Base-by-base conservation (phyloP, 2,888 invertebrate genomes). In the Lasioglossum morio region DNA sequence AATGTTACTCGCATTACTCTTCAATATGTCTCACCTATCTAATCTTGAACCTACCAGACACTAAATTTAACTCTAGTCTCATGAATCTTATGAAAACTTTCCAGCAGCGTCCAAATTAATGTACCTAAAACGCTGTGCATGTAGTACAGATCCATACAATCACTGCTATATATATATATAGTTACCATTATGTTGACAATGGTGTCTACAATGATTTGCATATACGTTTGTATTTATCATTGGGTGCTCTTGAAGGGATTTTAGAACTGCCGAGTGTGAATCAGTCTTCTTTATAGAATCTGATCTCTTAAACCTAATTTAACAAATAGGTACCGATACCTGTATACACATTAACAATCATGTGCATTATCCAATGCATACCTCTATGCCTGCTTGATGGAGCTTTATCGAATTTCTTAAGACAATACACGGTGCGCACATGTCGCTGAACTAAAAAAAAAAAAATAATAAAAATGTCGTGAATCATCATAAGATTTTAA, bases 1-100 rank as follows among this genome's bases (percentile, higher is more conserved):
- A 57, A 70, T 72, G 74, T 72, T 72, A 72, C 70, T 74, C 79
- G 69, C 73, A 80, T 82, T 82, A 83, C 60, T 72, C 48, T 80
- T 80, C 81, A 81, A 80, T 16, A 19, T 80, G 19, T 63, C 63
- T 72, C 37, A n/a, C 46, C 30, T 73, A 69, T 57, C 57, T 74
- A 70, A 57, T 70, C 19, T 83, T 75, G 75, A 23, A 57, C 63
- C 53, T 72, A 82, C 7, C 43, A 77, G 30, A 40, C 48, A 4
- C 63, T 57, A 60, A 70, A 60, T 78, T 72, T 37, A 60, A 63
- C 40, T 80, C 30, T 69, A 37, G 34, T 34, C 60, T 60, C 46
- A 40, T 40, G 10, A 53, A 82, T 30, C 7, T 74, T 14, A 43
- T 53, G 34, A 82, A 43, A 53, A 53, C 16, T 40, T 43, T 40